Conservation (phyloP, 2,888 invertebrate genomes). For the Chloromyia formosa region DNA sequence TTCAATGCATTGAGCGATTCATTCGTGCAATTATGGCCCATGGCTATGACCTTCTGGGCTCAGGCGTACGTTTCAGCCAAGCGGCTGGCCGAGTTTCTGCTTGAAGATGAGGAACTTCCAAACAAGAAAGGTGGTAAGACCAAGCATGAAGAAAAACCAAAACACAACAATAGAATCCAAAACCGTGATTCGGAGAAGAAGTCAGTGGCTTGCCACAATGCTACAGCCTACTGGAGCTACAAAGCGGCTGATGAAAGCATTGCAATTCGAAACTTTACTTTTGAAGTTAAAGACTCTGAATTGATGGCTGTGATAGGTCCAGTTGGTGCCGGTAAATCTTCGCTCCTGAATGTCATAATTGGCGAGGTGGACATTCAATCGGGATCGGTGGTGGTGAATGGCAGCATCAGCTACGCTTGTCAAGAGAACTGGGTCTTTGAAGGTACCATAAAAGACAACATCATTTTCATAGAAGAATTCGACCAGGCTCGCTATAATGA, state of each 20-base stretch:
- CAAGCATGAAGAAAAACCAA: neutral
- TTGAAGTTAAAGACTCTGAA: conserved; percentile 59
- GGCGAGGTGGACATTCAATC: conserved; percentile 71
- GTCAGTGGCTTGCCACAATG: conserved; percentile 63
- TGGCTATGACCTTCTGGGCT: conserved; percentile 74
- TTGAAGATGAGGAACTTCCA: conserved; percentile 54
- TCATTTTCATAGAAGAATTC: conserved; percentile 82
- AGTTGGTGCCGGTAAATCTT: conserved; percentile 80
- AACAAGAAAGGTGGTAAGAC: neutral
- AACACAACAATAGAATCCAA: neutral
- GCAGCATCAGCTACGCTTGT: conserved; percentile 77
- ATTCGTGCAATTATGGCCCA: conserved; percentile 78
- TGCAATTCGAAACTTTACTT: conserved; percentile 64
- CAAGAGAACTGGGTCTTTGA: conserved; percentile 86
- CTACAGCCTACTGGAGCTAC: conserved; percentile 67
- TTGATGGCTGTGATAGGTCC: conserved; percentile 72
- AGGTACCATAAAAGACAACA: conserved; percentile 88
- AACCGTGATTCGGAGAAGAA: conserved; percentile 53
- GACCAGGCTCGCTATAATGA: conserved; percentile 67
- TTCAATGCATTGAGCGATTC: conserved; percentile 78
- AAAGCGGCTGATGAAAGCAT: conserved; percentile 54
- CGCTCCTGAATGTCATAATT: conserved; percentile 76
- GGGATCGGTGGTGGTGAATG: conserved; percentile 71
- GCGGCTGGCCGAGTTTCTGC: conserved; percentile 71
- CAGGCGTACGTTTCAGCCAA: conserved; percentile 75